These are phyloP conservation scores for Dasypus novemcinctus DNA, from an alignment of 2,113 vertebrate species.

Conservation along the genomic window DNA sequence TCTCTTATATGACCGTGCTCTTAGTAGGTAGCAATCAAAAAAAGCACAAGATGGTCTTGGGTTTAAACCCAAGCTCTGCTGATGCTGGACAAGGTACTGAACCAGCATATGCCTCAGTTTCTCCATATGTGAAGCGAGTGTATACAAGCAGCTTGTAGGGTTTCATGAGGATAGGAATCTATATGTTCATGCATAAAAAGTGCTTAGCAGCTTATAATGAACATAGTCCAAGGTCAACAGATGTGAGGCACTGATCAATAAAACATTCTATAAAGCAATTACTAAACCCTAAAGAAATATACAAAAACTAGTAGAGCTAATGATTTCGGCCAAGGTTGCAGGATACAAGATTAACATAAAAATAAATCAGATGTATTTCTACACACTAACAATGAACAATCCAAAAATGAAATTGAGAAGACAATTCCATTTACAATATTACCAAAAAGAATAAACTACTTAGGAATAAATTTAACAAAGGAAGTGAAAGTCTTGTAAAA, in stretches of 20 bases:
- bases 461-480: too few species aligned
- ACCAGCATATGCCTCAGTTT: background rate
- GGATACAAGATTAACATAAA: too few species aligned
- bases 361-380: too few species aligned
- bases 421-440: too few species aligned
- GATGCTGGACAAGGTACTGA: background rate
- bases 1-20: background rate
- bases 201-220: background rate
- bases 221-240: background rate
- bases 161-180: background rate
- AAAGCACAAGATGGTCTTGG: background rate
- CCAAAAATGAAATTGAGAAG: too few species aligned
- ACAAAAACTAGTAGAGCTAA: too few species aligned
- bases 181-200: rapidly evolving
- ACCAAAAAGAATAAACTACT: too few species aligned
- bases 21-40: background rate
- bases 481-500: too few species aligned
- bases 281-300: too few species aligned
- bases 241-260: background rate
- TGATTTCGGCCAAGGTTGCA: too few species aligned
- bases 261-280: background rate
- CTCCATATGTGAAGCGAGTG: background rate
- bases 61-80: background rate
- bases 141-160: rapidly evolving
- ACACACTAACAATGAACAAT: too few species aligned